phyloP scores from a whole-genome alignment of 2,113 vertebrate genomes.

The Hippolais icterina region DNA sequence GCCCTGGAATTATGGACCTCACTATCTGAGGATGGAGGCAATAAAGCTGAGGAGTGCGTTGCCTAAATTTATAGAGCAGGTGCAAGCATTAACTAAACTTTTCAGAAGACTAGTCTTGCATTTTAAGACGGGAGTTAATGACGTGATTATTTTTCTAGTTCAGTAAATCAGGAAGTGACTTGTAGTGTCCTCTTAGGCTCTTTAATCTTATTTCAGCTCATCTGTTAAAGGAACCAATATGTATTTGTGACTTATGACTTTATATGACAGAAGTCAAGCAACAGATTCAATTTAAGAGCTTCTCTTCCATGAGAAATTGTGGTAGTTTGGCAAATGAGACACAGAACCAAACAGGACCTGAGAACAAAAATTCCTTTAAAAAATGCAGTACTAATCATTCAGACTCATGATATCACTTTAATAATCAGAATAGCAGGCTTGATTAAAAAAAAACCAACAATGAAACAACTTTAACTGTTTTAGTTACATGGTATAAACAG shows the following conservation, averaged over 20 bases:
- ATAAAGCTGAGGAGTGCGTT: not conserved
- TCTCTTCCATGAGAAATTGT: not conserved
- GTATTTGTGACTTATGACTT: not conserved
- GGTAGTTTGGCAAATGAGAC: not conserved
- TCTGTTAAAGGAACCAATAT: not conserved
- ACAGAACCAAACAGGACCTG: not conserved
- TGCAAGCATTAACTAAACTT: not conserved
- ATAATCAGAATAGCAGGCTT: not conserved
- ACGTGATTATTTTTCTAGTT: not conserved
- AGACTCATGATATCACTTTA: not conserved
- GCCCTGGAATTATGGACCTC: not conserved
- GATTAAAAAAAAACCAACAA: not conserved
- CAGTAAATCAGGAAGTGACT: constrained; percentile 18
- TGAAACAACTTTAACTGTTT: not conserved
- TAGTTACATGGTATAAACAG: not conserved
- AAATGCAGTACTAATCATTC: not conserved
- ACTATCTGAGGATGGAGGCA: not conserved
- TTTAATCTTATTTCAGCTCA: not conserved
- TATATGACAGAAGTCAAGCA: not conserved
- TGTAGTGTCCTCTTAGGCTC: not conserved
- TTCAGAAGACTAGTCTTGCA: not conserved
- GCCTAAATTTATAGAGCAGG: constrained; percentile 4
- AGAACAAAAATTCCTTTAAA: not conserved
- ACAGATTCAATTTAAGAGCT: not conserved
- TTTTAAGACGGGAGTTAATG: not conserved